Conservation (phyloP, 2,797 vertebrate species). For the Pampus argenteus region DNA sequence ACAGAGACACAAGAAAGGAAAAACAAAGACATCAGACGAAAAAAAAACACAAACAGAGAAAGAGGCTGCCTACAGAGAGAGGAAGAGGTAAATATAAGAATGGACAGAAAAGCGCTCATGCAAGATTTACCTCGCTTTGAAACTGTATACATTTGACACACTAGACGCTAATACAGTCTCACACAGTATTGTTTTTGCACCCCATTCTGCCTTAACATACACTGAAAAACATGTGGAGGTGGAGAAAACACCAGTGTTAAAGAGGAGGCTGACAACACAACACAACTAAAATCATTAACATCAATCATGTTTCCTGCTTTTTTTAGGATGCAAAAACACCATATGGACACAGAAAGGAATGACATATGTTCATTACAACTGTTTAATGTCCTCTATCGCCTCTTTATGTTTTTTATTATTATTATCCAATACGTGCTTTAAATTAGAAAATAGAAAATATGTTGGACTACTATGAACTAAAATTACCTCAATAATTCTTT, state of each 20-base stretch:
- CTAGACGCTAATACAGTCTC: neutral
- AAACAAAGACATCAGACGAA: slow-evolving; percentile 14
- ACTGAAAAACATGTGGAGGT: slow-evolving; percentile 38
- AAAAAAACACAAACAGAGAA: slow-evolving; percentile 5
- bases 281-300: slow-evolving; percentile 9
- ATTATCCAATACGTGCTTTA: too few relatives aligned
- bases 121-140: neutral
- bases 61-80: neutral
- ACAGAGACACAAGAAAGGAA: slow-evolving; percentile 23
- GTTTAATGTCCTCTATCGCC: neutral
- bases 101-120: neutral
- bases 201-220: slow-evolving; percentile 14
- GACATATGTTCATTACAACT: too few relatives aligned
- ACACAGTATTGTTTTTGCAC: neutral
- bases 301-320: slow-evolving; percentile 8
- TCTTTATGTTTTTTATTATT: too few relatives aligned
- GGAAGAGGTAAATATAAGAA: neutral
- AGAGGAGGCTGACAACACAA: slow-evolving; percentile 13
- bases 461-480: too few relatives aligned
- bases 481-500: neutral
- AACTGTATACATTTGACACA: neutral
- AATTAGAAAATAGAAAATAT: too few relatives aligned
- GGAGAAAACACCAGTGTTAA: slow-evolving; percentile 35
- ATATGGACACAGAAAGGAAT: neutral
- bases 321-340: neutral